Base-by-base conservation (phyloP, 2,113 vertebrate genomes). In the Anas platyrhynchos region DNA sequence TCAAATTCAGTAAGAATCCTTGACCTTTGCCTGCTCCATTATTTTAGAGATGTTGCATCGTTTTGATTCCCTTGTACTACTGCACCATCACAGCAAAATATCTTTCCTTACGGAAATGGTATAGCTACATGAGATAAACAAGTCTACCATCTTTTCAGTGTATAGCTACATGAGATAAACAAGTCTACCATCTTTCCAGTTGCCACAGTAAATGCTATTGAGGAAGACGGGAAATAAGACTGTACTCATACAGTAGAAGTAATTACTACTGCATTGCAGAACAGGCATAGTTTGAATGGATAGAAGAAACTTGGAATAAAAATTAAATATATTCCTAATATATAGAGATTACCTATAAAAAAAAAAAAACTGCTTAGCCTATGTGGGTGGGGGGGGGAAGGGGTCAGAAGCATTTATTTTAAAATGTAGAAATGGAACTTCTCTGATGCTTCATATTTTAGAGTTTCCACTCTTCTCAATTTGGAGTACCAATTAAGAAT, bases 1-100 rank as follows among this genome's bases (percentile, higher is more conserved):
- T 97, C 83, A 94, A 86, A 86, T 88, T 85, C 84, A 79, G 78
- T 84, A 93, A 86, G 66, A 92, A 90, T 94, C 80, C 76, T 94
- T 96, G 92, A 94, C 88, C 93, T 97, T 86, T 90, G 66, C 66
- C 75, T 62, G 41, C 41, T 88, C 61, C 13, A 15, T 86, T 93
- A 84, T 84, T 94, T 92, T 77, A 48, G 83, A 88, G 52, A 32
- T 44, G 82, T 88, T 86, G 59, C 63, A 83, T 63, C 78, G 22
- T 50, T 92, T 79, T 79, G 86, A 55, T 91, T 88, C 41, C 7
- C 9, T 61, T 77, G 14, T 55, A 26, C 67, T 27, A 82, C 27
- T 3, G 2, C 27, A 89, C 73, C 81, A 69, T 43, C 44, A 65
- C 44, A 20, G 56, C 67, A 89, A 80, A 85, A 32, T 65, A 56